Evolutionary conservation across 2,888 invertebrate species (phyloP).

Genomic region (Tetranychus truncatus): DNA sequence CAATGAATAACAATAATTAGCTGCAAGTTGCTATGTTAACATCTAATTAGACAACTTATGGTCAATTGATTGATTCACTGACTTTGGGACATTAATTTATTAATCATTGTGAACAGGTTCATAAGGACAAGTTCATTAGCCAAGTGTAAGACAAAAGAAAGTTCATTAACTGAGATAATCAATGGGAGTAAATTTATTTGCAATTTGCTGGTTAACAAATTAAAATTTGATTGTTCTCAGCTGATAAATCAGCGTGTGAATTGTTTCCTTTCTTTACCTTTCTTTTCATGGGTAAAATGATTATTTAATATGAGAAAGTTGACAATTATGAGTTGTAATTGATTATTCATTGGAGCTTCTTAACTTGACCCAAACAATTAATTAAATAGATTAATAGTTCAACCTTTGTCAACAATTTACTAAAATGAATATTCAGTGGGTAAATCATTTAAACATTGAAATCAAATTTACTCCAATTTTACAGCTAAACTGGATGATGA

Average conservation of each 20-base stretch:
- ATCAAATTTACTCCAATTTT: no score
- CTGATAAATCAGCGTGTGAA: not conserved
- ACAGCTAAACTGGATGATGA: no score
- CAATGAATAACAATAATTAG: no score
- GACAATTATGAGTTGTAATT: not conserved
- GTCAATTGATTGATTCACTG: no score
- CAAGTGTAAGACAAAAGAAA: no score
- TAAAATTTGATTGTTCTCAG: not conserved
- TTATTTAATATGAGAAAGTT: not conserved
- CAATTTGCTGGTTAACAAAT: not conserved
- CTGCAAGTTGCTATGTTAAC: no score
- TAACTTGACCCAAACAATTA: not conserved
- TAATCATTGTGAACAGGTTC: no score
- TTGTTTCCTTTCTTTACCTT: not conserved
- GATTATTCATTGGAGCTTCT: not conserved
- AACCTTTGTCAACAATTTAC: not conserved
- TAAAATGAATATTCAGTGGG: no score
- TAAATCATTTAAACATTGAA: no score
- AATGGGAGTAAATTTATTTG: not conserved
- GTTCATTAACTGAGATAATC: not conserved
- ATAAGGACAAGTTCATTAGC: no score
- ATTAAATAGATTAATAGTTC: not conserved
- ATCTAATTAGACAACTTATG: no score
- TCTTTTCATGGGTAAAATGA: not conserved
- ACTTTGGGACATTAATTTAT: no score